phyloP scores from a whole-genome alignment of 1,140 invertebrate species.

The Heliconius hewitsoni region DNA sequence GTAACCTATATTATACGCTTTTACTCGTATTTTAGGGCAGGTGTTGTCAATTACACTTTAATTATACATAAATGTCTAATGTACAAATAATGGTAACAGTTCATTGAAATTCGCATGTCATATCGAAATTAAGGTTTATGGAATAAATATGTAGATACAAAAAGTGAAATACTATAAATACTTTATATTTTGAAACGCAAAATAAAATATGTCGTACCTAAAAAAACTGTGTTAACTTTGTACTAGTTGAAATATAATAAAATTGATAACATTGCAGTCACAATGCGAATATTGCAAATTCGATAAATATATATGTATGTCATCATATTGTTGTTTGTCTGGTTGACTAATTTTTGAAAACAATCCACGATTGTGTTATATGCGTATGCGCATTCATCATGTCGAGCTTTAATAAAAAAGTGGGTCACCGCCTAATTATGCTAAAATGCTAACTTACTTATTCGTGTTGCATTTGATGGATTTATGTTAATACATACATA shows the following conservation, averaged over 20 bases:
- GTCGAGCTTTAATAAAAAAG: constrained; percentile 64
- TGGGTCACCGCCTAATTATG: constrained; percentile 69
- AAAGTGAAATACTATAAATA: no score
- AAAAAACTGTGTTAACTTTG: not conserved
- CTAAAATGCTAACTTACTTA: constrained; percentile 60
- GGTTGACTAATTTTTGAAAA: constrained; percentile 10
- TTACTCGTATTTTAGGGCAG: no score
- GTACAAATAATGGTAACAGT: no score
- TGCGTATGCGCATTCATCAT: constrained; percentile 44
- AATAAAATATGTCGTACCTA: no score
- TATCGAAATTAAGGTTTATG: no score
- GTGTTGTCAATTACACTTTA: no score
- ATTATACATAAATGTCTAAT: no score
- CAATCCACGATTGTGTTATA: constrained; percentile 11
- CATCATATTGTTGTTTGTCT: not conserved
- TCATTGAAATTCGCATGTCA: no score
- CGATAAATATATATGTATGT: not conserved
- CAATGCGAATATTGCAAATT: not conserved
- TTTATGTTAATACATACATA: constrained; percentile 44
- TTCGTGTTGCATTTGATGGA: constrained; percentile 60
- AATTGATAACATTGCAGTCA: not conserved
- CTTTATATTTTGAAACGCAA: no score
- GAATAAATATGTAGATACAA: no score
- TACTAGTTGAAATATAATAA: not conserved
- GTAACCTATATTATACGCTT: not conserved